A percentile compares a stretch with the other conserved stretches of the same genome.
Conservation (phyloP, 64 coral and sea anemone species). For the Montipora sp. region DNA sequence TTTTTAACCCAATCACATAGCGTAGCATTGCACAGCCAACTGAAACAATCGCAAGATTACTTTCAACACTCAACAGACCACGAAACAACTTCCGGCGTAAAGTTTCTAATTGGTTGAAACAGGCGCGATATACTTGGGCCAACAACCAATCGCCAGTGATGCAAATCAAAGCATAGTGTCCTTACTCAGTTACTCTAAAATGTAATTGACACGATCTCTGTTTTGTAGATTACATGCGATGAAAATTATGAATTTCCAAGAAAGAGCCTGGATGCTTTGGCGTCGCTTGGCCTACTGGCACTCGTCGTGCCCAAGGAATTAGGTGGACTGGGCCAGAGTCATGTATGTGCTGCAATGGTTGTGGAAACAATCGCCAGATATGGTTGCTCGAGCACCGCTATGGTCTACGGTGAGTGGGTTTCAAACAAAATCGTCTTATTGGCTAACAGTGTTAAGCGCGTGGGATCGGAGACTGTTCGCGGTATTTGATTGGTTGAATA, state of each 20-base stretch:
- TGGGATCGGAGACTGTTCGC: neutral
- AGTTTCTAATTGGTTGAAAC: too few species aligned
- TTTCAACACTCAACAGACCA: too few species aligned
- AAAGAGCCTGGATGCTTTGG: slow-evolving; percentile 32
- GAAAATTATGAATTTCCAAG: slow-evolving; percentile 46
- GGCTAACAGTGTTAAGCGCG: neutral
- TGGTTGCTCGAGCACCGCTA: slow-evolving; percentile 55
- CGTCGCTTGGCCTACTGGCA: slow-evolving; percentile 45
- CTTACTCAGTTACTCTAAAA: neutral
- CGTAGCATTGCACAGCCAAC: too few species aligned
- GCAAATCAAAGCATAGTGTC: neutral
- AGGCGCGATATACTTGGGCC: too few species aligned
- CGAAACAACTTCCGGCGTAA: too few species aligned
- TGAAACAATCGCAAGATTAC: too few species aligned
- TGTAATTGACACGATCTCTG: neutral
- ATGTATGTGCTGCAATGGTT: slow-evolving; percentile 51
- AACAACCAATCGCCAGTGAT: neutral
- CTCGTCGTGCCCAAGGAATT: slow-evolving; percentile 53
- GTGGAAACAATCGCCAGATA: slow-evolving; percentile 43
- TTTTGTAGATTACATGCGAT: slow-evolving; percentile 24
- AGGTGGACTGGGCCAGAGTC: slow-evolving; percentile 51
- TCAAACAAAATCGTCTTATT: neutral
- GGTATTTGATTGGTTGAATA: neutral
- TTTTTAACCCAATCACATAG: too few species aligned
- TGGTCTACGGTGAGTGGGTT: slow-evolving; percentile 41